phyloP scores from a whole-genome alignment of 2,888 invertebrate genomes.

The Ennomos erosarius region DNA sequence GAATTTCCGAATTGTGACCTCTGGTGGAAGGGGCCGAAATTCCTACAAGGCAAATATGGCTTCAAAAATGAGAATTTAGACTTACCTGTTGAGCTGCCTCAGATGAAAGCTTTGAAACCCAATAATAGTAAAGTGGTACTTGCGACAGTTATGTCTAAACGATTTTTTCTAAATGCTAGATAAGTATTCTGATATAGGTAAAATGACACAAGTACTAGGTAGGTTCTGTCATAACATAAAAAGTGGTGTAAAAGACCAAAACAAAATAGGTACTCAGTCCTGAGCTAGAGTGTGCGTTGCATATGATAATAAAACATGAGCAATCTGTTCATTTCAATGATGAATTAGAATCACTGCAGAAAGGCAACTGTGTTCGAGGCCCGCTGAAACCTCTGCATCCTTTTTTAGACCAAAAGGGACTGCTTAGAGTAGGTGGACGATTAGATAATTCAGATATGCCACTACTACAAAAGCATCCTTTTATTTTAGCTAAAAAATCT shows the following conservation, averaged over 20 bases:
- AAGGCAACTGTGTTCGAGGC: not conserved
- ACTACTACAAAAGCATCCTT: too few relatives aligned
- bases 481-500: too few relatives aligned
- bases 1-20: constrained; percentile 9
- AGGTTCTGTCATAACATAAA: not conserved
- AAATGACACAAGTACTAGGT: constrained; percentile 15
- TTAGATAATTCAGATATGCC: too few relatives aligned
- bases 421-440: constrained; percentile 37
- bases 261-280: not conserved
- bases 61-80: too few relatives aligned
- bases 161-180: constrained; percentile 1
- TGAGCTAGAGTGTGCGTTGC: not conserved
- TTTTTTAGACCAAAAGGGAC: constrained; percentile 29
- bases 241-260: not conserved
- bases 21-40: constrained; percentile 37
- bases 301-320: not conserved
- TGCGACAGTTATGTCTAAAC: not conserved
- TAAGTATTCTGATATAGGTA: constrained; percentile 4
- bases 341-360: too few relatives aligned
- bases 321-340: not conserved
- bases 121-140: constrained; percentile 1
- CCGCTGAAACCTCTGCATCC: constrained; percentile 29
- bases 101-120: not conserved
- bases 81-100: too few relatives aligned
- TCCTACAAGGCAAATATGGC: too few relatives aligned